These are phyloP conservation scores for Smithornis capensis DNA, from an alignment of 2,113 vertebrate species.

Conservation along the genomic window DNA sequence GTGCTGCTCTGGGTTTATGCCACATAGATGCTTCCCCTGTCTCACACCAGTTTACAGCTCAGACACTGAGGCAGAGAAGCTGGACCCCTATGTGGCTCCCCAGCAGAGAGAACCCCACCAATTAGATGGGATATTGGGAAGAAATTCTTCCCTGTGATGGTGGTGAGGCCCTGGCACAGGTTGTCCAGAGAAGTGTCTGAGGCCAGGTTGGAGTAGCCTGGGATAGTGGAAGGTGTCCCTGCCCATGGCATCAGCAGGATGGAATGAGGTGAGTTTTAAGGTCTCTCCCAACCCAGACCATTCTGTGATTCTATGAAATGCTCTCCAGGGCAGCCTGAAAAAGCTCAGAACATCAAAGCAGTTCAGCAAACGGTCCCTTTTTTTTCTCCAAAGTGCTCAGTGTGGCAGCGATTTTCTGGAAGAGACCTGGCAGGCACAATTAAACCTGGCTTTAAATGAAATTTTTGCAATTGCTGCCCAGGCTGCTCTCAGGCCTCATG, in stretches of 20 bases:
- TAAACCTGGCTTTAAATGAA: conserved; percentile 18
- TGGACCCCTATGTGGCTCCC: neutral
- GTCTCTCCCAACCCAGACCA: neutral
- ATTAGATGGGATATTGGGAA: neutral
- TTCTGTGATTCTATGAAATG: neutral
- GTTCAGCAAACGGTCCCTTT: neutral
- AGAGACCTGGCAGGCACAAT: conserved; percentile 49
- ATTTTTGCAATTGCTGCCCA: neutral
- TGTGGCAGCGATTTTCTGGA: neutral
- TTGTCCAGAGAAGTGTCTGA: neutral
- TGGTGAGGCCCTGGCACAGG: neutral
- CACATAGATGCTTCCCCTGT: neutral
- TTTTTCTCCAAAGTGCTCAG: neutral
- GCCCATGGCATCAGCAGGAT: no score
- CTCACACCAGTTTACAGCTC: neutral
- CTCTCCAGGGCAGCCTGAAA: neutral
- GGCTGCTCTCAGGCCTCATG: conserved; percentile 27
- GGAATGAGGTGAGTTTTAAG: neutral
- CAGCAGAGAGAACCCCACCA: neutral
- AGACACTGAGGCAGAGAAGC: accelerated
- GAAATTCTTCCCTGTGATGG: neutral
- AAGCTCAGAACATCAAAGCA: neutral
- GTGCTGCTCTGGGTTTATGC: neutral
- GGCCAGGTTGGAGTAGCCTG: neutral
- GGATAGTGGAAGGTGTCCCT: accelerated